Evolutionary conservation across 2,113 vertebrate genomes (phyloP), one percentile per base, ranked within the genome.

Genomic region (Egretta garzetta): DNA sequence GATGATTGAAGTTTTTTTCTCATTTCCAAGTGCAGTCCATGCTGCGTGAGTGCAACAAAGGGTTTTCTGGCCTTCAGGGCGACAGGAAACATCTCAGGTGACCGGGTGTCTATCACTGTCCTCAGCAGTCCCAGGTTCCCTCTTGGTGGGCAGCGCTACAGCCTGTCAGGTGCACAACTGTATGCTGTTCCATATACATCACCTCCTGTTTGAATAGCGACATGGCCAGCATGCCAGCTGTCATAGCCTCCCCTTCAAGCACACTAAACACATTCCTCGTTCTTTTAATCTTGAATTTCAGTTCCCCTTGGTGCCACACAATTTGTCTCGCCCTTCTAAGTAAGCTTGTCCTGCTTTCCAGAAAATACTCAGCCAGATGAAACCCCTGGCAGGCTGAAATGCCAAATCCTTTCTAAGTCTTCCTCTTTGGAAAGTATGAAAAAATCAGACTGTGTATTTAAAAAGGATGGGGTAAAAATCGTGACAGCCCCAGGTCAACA

Each of bases 1-100:
- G 60, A 28, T 1, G 1, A 58, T 0, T 19, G 56, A 72, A 47
- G 22, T 9, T 75, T 86, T 86, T 73, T 39, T 64, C 52, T 32
- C 21, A 23, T 70, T 50, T 76, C 59, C 20, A 39, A 20, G 37
- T 9, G 33, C 43, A 47, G 45, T 35, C 64, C 30, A 10, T 22
- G 27, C 26, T 32, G 14, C 0, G 1, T 8, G 35, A 71, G 39
- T 14, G 17, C 50, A 53, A 1, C 1, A 0, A 52, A 80, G n/a
- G 17, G 8, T 3, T 7, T 33, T 66, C 35, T 37, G 27, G 43
- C 14, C 23, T 75, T n/a, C 39, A 21, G 37, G 45, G 45, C 0
- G 1, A 37, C 27, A 60, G 49, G 32, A 49, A 45, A n/a, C 23
- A 13, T 59, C 53, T 66, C 26, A 7, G 13, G 14, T 50, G 37